Evolutionary conservation across 2,113 vertebrate species (phyloP).

Genomic region (Willisornis vidua): DNA sequence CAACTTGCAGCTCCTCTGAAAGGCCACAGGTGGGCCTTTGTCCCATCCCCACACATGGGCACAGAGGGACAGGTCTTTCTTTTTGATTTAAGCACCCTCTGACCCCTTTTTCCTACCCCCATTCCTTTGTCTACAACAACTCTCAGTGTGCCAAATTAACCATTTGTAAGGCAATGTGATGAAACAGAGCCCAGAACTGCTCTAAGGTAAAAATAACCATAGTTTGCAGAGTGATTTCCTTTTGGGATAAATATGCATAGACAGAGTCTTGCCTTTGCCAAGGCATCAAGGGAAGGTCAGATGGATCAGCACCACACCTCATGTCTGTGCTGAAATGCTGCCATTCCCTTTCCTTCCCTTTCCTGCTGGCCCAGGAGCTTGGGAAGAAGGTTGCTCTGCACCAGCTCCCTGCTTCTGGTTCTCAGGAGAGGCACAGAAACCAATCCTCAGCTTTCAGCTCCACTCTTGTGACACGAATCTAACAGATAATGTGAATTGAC

Average conservation of each 20-base stretch:
- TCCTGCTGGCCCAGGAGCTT: not conserved
- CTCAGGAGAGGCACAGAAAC: not conserved
- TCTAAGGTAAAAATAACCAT: not conserved
- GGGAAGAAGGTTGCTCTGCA: not conserved
- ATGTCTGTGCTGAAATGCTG: not conserved
- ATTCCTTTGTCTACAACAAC: not conserved
- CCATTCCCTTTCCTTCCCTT: not conserved
- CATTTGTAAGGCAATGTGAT: not conserved
- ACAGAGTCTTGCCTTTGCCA: not conserved
- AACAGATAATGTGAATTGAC: not conserved
- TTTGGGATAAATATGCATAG: not conserved
- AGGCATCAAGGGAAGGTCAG: not conserved
- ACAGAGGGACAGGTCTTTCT: not conserved
- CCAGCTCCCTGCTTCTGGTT: not conserved
- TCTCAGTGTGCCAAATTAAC: not conserved
- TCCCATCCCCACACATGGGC: too few relatives aligned
- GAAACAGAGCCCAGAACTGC: not conserved
- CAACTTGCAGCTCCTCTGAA: not conserved
- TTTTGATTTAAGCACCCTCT: not conserved
- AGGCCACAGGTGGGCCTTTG: not conserved
- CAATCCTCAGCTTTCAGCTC: not conserved
- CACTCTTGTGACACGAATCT: not conserved
- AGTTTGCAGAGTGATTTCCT: not conserved
- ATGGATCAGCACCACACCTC: not conserved
- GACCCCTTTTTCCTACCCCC: not conserved